Conservation (phyloP, 2,113 vertebrate genomes). For the Grammomys surdaster region DNA sequence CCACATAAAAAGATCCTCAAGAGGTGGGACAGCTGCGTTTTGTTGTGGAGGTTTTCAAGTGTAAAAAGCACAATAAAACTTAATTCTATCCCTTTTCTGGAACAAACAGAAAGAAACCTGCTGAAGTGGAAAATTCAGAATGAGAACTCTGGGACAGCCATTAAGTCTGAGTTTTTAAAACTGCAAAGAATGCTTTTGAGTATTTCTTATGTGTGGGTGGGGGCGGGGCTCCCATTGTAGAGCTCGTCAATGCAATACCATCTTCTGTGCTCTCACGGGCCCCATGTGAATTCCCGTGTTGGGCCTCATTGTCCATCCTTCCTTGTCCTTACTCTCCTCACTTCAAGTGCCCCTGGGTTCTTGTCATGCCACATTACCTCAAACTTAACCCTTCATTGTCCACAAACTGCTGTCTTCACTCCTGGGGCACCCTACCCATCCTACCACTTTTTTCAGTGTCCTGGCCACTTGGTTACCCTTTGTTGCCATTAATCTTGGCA, state of each 20-base stretch:
- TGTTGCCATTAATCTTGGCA: not conserved
- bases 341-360: not conserved
- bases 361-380: not conserved
- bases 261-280: accelerated
- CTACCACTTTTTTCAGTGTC: not conserved
- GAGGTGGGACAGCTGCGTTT: not conserved
- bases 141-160: conserved; percentile 56
- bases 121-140: conserved; percentile 76
- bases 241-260: not conserved
- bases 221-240: not conserved
- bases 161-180: conserved; percentile 53
- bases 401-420: not conserved
- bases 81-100: conserved; percentile 73
- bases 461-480: not conserved
- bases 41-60: conserved; percentile 62
- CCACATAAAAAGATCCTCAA: not conserved
- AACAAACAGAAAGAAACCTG: conserved; percentile 76
- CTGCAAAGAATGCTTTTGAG: not conserved
- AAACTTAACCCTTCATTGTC: not conserved
- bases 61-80: conserved; percentile 72
- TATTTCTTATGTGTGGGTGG: not conserved
- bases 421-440: not conserved
- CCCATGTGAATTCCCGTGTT: not conserved
- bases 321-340: not conserved
- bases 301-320: not conserved